Conservation (phyloP, 2,113 vertebrate genomes). For the Cyanoramphus novaezelandiae region DNA sequence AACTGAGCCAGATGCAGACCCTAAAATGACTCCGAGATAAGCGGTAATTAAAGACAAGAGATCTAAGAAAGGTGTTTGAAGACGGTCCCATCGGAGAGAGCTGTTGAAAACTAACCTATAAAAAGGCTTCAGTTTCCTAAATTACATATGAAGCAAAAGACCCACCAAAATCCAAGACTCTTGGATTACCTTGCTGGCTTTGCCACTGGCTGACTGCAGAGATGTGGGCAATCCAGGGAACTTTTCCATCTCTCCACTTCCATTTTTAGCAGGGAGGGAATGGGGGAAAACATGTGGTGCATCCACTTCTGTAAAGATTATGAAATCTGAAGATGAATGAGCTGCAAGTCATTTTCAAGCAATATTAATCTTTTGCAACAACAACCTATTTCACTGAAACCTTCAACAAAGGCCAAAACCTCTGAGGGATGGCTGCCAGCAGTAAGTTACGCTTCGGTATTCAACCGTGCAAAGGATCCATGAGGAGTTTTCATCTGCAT, state of each 20-base stretch:
- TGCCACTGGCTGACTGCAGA: not conserved
- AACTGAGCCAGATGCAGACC: not conserved
- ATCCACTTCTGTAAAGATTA: not conserved
- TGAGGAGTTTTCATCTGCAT: not conserved
- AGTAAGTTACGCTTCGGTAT: not conserved
- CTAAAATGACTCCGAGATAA: not conserved
- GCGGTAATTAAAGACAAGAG: not conserved
- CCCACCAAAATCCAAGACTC: not conserved
- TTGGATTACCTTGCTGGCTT: not conserved
- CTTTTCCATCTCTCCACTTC: not conserved
- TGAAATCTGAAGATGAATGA: not conserved
- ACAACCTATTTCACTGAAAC: not conserved
- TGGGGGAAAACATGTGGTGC: not conserved
- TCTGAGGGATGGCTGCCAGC: not conserved
- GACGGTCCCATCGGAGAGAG: not conserved
- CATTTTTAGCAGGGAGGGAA: not conserved
- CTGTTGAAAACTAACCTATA: not conserved
- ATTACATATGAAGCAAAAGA: not conserved
- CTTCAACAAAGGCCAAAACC: constrained; percentile 17
- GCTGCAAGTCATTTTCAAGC: not conserved
- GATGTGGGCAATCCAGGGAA: not conserved
- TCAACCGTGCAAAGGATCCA: not conserved
- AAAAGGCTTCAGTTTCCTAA: not conserved
- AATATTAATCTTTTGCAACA: not conserved
- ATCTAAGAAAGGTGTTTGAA: not conserved